Evolutionary conservation across 2,888 invertebrate genomes (phyloP).

Genomic region (Odontothrips loti): DNA sequence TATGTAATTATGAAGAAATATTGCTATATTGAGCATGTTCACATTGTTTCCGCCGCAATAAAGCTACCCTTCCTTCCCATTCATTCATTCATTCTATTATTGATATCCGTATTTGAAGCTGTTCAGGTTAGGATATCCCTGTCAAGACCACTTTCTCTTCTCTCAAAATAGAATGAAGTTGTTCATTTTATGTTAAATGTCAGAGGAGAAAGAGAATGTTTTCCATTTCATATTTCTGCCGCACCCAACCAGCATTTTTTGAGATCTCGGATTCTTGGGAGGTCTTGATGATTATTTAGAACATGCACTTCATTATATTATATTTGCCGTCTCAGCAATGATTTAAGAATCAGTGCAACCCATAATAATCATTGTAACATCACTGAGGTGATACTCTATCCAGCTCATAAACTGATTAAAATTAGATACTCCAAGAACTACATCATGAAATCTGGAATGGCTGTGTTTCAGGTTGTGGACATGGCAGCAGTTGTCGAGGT

Average conservation of each 20-base stretch:
- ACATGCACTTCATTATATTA: too few species aligned
- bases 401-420: too few species aligned
- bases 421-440: too few species aligned
- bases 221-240: neutral
- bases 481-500: conserved; percentile 90
- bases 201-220: neutral
- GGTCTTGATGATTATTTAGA: too few species aligned
- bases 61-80: neutral
- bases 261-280: too few species aligned
- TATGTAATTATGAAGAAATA: neutral
- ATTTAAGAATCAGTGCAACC: too few species aligned
- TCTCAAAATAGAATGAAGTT: neutral
- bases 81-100: neutral
- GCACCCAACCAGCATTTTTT: too few species aligned
- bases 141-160: conserved; percentile 8
- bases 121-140: neutral
- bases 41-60: conserved; percentile 19
- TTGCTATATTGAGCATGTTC: neutral
- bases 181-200: neutral
- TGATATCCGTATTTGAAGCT: neutral
- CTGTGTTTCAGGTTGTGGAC: conserved; percentile 75
- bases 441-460: too few species aligned
- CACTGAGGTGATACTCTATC: too few species aligned
- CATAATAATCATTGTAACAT: too few species aligned
- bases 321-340: too few species aligned